Evolutionary conservation across 2,888 invertebrate species (phyloP).

Genomic region (Ormyrus labotus): DNA sequence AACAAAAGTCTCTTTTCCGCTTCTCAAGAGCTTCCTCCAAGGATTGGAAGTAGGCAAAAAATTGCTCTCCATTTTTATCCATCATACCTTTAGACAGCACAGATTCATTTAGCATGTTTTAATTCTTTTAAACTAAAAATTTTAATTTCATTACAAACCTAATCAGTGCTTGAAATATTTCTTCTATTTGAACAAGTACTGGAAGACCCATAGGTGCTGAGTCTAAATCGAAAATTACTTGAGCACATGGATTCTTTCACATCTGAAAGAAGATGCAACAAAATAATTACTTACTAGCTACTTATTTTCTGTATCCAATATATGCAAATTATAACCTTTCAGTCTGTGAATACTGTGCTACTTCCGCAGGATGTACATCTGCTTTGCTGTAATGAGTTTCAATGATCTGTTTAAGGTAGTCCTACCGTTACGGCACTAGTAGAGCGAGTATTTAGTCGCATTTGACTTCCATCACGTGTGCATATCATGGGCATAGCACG

Average conservation of each 20-base stretch:
- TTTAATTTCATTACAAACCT: constrained; percentile 78
- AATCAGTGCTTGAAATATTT: constrained; percentile 99
- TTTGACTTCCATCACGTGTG: too few relatives aligned
- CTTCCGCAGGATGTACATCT: too few relatives aligned
- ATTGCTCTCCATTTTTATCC: constrained; percentile 99
- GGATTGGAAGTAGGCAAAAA: constrained; percentile 98
- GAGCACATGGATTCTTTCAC: constrained; percentile 99
- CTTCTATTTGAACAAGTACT: constrained; percentile 92
- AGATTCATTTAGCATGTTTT: background rate
- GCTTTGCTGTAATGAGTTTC: too few relatives aligned
- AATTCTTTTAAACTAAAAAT: too few relatives aligned
- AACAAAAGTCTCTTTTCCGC: constrained; percentile 87
- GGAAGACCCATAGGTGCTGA: constrained; percentile 94
- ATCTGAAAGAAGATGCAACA: constrained; percentile 76
- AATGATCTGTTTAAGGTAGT: too few relatives aligned
- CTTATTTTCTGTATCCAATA: too few relatives aligned
- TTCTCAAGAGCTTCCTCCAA: constrained; percentile 94
- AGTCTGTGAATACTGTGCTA: too few relatives aligned
- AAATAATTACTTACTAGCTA: constrained; percentile 8
- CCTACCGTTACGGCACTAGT: too few relatives aligned
- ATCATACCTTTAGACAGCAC: constrained; percentile 90
- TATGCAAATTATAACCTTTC: too few relatives aligned
- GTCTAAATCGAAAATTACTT: constrained; percentile 98
- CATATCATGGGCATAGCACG: too few relatives aligned
- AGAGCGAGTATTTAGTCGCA: too few relatives aligned